Base-by-base conservation (phyloP, 2,888 invertebrate species). In the Helleia helle region DNA sequence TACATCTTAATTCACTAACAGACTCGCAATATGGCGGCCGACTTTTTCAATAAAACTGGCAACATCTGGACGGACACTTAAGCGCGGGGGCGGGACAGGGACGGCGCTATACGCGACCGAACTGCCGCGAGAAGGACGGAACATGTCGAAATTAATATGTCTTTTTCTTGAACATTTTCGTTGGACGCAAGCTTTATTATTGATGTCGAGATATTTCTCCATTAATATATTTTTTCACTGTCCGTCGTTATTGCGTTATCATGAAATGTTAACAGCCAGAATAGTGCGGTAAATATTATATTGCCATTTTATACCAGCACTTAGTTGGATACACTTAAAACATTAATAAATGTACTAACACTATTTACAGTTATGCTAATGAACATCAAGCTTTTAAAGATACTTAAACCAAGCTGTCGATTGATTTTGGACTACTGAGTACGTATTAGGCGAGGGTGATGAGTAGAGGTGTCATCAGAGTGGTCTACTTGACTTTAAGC, bases 21-120 rank as follows among this genome's bases (percentile, higher is more conserved):
- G 64, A 68, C 58, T 71, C 60, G 56, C 83, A 80, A 73, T 66
- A 80, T 76, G 77, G 76, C 77, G 56, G 65, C 58, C 57, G 76
- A 83, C 60, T 83, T 83, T 83, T 83, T 83, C 83, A 83, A 83
- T 83, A 83, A 83, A 83, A 83, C 58, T 59, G 66, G 77, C 57
- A 74, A 73, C 83, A 83, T 72, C 81, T 83, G 83, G 69, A 44
- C 46, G 50, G 65, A 72, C 83, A 83, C 83, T 83, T 83, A 83
- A 72, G 76, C 69, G 67, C 59, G 71, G 71, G 72, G 68, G 77
- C 56, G 66, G 43, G 66, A 74, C 44, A 22, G 67, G 60, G 72
- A 74, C 46, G 47, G 51, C 44, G 18, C 38, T 51, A 65, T 54
- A 54, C 45, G 34, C 38, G 25, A 41, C 27, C 22, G 4, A 2